Percentiles rank a stretch among this genome's conserved stretches.
These are phyloP conservation scores for Noctua pronuba DNA, from an alignment of 2,888 invertebrate genomes.

Conservation along the genomic window DNA sequence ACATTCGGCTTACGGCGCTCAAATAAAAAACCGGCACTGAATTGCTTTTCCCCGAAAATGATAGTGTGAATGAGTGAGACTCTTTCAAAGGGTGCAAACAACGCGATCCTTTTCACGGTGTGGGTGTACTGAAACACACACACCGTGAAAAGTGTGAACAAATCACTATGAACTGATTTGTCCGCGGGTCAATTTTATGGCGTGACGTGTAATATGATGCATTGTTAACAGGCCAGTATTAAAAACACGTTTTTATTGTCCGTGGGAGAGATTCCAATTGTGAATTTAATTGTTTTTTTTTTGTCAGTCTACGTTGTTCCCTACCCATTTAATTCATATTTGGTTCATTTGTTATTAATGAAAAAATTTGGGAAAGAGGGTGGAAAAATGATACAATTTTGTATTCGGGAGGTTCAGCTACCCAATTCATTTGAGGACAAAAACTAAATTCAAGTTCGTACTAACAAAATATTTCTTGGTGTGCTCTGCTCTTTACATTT, in stretches of 20 bases:
- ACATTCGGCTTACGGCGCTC: conserved; percentile 53
- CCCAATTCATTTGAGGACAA: neutral
- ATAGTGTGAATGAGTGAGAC: conserved; percentile 51
- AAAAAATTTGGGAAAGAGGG: conserved; percentile 2
- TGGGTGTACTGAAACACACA: too few species aligned
- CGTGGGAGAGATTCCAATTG: conserved; percentile 14
- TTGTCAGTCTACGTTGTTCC: conserved; percentile 1
- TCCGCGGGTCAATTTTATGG: conserved; percentile 43
- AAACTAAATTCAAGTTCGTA: neutral
- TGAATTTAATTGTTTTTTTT: conserved; percentile 20
- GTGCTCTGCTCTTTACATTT: neutral
- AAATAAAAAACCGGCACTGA: conserved; percentile 52
- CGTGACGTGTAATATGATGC: conserved; percentile 24
- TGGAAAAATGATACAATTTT: conserved; percentile 5
- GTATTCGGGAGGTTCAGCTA: neutral
- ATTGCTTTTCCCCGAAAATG: conserved; percentile 60
- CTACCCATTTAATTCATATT: conserved; percentile 2
- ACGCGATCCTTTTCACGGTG: conserved; percentile 36
- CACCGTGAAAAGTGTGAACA: too few species aligned
- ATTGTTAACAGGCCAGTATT: conserved; percentile 15
- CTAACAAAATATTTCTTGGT: neutral
- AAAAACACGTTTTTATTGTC: conserved; percentile 40
- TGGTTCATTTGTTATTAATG: conserved; percentile 24
- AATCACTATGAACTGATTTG: conserved; percentile 40
- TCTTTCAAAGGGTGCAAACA: conserved; percentile 53